Evolutionary conservation across 2,888 invertebrate genomes (phyloP).

Genomic region (Chloromyia formosa): DNA sequence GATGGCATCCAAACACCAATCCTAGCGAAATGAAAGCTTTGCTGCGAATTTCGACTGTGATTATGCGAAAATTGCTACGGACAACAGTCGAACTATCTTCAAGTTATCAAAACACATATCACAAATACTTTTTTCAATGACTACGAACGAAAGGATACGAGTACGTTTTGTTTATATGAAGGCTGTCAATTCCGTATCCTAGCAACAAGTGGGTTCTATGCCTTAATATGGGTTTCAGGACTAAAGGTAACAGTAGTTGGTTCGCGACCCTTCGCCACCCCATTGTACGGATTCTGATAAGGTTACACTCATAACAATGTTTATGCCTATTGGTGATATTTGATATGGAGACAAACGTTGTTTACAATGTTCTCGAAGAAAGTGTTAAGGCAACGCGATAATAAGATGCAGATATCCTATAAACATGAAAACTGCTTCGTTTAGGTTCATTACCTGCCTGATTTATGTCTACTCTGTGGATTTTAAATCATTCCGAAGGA

Average conservation of each 20-base stretch:
- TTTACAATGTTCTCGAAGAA: no score
- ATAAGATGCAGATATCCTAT: slow-evolving; percentile 3
- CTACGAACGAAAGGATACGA: no score
- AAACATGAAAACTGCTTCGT: background rate
- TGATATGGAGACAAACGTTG: no score
- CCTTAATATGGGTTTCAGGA: no score
- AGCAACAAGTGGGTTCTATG: slow-evolving; percentile 35
- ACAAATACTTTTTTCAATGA: slow-evolving; percentile 14
- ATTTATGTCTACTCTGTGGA: no score
- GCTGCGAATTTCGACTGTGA: background rate
- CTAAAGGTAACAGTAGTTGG: no score
- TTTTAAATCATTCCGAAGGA: no score
- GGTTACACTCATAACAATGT: no score
- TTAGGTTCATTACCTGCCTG: no score
- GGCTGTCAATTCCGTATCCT: slow-evolving; percentile 39
- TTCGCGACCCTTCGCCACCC: no score
- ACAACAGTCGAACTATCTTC: slow-evolving; percentile 21
- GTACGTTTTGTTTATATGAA: slow-evolving; percentile 42
- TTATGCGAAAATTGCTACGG: slow-evolving; percentile 17
- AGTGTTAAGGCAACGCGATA: slow-evolving; percentile 5
- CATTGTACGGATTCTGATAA: no score
- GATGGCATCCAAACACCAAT: background rate
- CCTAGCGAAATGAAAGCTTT: slow-evolving; percentile 18
- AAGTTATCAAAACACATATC: slow-evolving; percentile 23
- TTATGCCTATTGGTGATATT: no score